phyloP scores from a whole-genome alignment of 2,888 invertebrate genomes.

The Lutraria lutraria region DNA sequence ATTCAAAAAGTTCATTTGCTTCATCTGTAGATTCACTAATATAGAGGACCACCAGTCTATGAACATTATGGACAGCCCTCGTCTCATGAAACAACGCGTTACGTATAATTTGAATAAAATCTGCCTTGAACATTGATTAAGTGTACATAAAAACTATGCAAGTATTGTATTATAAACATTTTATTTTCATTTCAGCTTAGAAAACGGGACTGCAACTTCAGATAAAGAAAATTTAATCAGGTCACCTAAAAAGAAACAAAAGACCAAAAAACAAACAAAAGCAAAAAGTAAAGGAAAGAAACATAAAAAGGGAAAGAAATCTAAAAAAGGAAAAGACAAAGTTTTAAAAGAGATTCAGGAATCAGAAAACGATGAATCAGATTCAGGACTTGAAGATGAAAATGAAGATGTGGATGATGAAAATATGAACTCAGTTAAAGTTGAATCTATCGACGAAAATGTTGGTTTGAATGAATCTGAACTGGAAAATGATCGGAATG shows the following conservation, averaged over 20 bases:
- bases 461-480: neutral
- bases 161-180: no score
- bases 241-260: conserved; percentile 36
- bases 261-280: conserved; percentile 46
- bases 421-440: conserved; percentile 8
- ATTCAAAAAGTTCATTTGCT: no score
- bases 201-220: neutral
- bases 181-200: conserved; percentile 9
- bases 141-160: no score
- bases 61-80: no score
- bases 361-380: conserved; percentile 26
- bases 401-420: conserved; percentile 32
- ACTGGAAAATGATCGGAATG: neutral
- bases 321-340: conserved; percentile 39
- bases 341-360: conserved; percentile 4
- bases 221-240: neutral
- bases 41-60: no score
- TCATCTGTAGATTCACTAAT: no score
- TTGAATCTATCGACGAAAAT: neutral
- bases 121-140: no score
- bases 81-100: no score
- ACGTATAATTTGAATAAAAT: no score
- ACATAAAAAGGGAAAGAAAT: conserved; percentile 42
- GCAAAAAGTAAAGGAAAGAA: conserved; percentile 47
- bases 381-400: conserved; percentile 39